A percentile compares a stretch with the other conserved stretches of the same genome.
phyloP scores from a whole-genome alignment of 2,113 vertebrate genomes.

The Pycnonotus jocosus region DNA sequence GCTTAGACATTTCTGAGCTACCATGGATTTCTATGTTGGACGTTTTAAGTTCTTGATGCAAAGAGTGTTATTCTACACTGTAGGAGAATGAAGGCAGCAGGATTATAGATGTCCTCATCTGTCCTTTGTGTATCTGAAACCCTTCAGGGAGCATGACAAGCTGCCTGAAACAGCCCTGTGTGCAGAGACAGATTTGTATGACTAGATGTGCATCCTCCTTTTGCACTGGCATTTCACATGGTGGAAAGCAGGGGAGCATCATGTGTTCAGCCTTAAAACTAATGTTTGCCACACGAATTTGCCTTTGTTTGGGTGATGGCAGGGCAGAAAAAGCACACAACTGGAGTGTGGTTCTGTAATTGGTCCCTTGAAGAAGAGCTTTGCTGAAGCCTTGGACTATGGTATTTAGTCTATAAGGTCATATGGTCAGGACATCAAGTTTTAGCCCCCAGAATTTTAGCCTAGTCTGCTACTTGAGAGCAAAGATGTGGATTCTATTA shows the following conservation, averaged over 20 bases:
- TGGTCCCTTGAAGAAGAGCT: background rate
- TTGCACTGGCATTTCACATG: background rate
- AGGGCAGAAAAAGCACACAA: background rate
- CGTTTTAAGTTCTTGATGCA: background rate
- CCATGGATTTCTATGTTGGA: background rate
- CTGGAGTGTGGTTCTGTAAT: background rate
- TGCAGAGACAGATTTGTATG: background rate
- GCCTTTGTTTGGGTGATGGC: background rate
- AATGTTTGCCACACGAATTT: background rate
- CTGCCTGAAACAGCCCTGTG: background rate
- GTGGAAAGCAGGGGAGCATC: background rate
- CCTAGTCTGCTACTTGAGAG: background rate
- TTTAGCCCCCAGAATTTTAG: background rate
- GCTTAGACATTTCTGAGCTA: background rate
- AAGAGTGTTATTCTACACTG: background rate
- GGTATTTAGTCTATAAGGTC: background rate
- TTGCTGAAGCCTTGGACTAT: background rate
- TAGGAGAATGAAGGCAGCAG: background rate
- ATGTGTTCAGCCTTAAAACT: background rate
- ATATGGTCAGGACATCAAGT: background rate
- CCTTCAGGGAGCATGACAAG: background rate
- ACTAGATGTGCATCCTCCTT: background rate
- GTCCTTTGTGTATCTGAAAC: background rate
- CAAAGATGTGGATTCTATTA: slow-evolving; percentile 11
- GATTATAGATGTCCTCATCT: background rate